Base-by-base conservation (phyloP, 2,888 invertebrate genomes). In the Noctua janthina region DNA sequence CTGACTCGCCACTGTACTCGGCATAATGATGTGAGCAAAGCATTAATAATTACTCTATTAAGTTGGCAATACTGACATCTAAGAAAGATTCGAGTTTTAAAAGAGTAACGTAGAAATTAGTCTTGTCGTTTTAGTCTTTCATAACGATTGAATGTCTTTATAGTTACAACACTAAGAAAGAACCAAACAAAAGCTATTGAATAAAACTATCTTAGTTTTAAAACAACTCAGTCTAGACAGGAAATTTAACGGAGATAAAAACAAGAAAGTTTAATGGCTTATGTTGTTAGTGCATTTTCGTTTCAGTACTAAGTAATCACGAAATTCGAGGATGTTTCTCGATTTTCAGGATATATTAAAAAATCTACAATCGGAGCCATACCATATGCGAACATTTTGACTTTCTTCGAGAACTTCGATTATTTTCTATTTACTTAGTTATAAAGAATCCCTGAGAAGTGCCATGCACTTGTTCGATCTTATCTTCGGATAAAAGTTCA, bases 201-300 rank as follows among this genome's bases (percentile, higher is more conserved):
- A 62, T 59, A 76, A 69, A 74, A 83, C 79, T 92, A 90, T 67
- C 64, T 56, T 74, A 69, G 73, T 93, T 98, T 98, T 81, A 92
- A 92, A 23, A 98, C 74, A 62, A 68, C 39, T 59, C 67, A 43
- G 87, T 86, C 86, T 86, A 86, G 86, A 86, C 98, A 2, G 98
- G 98, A 81, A 98, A 78, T 87, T 59, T 29, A 51, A 39, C 54
- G 29, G 29, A 81, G 59, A 82, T 76, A 69, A 54, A 73, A 78
- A 84, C 66, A 51, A 77, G 43, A 67, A 69, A 79, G 46, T 78
- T 82, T 76, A 83, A 83, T 79, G 62, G 66, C 56, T 67, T 43
- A 69, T 56, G 54, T 70, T 74, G 54, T 86, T 74, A 79, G n/a
- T 78, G 72, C 77, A 73, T 73, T 69, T 76, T 86, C 49, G 69